Evolutionary conservation across 2,797 vertebrate species (phyloP).

Genomic region (Dermochelys coriacea): DNA sequence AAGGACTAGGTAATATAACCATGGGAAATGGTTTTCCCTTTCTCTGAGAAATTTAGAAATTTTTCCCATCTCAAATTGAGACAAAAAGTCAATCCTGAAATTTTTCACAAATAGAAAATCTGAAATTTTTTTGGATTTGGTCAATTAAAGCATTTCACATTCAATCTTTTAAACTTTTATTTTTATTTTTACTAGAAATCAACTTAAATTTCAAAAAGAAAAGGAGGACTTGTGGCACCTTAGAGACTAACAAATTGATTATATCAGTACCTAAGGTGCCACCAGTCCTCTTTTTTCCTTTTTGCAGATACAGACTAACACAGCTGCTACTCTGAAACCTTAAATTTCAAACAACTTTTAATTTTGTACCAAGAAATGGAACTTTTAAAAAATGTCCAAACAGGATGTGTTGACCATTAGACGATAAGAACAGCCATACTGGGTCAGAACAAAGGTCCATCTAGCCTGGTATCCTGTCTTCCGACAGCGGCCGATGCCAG

Average conservation of each 20-base stretch:
- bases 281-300: too few relatives aligned
- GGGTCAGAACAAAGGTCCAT: too few relatives aligned
- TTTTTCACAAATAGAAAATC: not conserved
- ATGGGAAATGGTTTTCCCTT: not conserved
- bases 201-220: not conserved
- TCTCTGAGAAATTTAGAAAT: not conserved
- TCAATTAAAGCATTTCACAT: not conserved
- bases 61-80: not conserved
- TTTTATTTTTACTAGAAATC: not conserved
- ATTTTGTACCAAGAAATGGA: not conserved
- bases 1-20: not conserved
- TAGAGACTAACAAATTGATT: too few relatives aligned
- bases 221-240: too few relatives aligned
- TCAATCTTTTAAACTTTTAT: not conserved
- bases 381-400: not conserved
- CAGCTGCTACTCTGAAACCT: not conserved
- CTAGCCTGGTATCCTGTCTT: too few relatives aligned
- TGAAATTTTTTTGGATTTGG: not conserved
- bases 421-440: too few relatives aligned
- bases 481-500: too few relatives aligned
- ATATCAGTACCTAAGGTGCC: too few relatives aligned
- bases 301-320: too few relatives aligned
- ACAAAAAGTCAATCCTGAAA: not conserved
- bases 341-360: not conserved
- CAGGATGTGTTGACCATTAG: not conserved